Base-by-base conservation (phyloP, 2,888 invertebrate genomes). In the Monochamus alternatus region DNA sequence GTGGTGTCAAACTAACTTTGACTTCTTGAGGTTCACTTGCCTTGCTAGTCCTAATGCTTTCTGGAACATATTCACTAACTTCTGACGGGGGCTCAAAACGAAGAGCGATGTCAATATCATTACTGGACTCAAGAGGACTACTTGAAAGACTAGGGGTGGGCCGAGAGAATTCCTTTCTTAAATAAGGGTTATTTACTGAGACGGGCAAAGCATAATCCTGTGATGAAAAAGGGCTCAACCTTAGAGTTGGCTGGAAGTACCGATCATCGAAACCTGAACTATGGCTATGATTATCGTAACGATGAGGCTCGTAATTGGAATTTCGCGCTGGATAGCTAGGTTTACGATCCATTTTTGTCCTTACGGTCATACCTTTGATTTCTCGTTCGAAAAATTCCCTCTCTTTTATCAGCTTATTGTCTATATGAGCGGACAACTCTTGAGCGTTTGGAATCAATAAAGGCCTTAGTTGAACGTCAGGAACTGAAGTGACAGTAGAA, bases 321-420 rank as follows among this genome's bases (percentile, higher is more conserved):
- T 47, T 47, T 47, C 12, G 3, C 10, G 1, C 47, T 9, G 47
- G 12, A 47, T 47, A 10, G 12, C 9, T 47, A 9, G 47, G 12
- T 47, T 47, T 5, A 3, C 3, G 47, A 10, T 47, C 12, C 3
- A 47, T 12, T 47, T 5, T 8, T 9, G 44, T 14, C n/a, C 7
- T 14, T 5, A 52, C 32, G 5, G 62, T 51, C 5, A 7, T 32
- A 3, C 47, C 67, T 12, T 55, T 55, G 2, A 65, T 62, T n/a
- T 44, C 10, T n/a, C 63, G 62, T 47, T 78, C 76, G 38, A 73
- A 78, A n/a, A 30, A 38, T 32, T 76, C 66, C 38, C 75, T 52
- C 32, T 75, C 75, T 32, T 60, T 69, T 1, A 59, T 38, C 22
- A 78, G 52, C 32, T 74, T 73, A 3, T 31, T 60, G 12, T 70